phyloP scores from a whole-genome alignment of 2,888 invertebrate species.

The Choristoneura rosaceana region DNA sequence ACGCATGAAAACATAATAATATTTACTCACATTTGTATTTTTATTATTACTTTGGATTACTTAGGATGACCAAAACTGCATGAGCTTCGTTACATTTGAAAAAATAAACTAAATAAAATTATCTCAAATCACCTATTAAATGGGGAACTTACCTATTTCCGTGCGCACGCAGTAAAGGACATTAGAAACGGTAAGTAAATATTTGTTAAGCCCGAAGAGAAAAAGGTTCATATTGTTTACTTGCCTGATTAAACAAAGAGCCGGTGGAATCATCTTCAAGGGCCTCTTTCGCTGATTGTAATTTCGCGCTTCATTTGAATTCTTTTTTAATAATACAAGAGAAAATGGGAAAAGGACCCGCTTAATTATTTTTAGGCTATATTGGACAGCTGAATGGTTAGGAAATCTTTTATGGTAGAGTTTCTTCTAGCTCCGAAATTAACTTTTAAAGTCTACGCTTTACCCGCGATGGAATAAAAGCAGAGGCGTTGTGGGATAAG shows the following conservation, averaged over 20 bases:
- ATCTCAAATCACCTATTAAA: not conserved
- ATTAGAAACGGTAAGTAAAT: constrained; percentile 40
- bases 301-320: constrained; percentile 43
- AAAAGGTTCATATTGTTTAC: constrained; percentile 44
- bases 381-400: constrained; percentile 17
- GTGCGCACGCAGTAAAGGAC: constrained; percentile 23
- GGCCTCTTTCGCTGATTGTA: constrained; percentile 40
- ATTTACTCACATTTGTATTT: too few species aligned
- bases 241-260: constrained; percentile 45
- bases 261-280: constrained; percentile 41
- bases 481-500: too few species aligned
- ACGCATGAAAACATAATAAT: too few species aligned
- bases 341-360: constrained; percentile 20
- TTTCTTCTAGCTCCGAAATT: not conserved
- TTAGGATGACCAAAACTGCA: too few species aligned
- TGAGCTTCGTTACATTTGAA: too few species aligned
- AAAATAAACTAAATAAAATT: too few species aligned
- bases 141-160: constrained; percentile 24
- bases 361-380: constrained; percentile 23
- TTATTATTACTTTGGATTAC: too few species aligned
- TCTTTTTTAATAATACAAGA: constrained; percentile 36
- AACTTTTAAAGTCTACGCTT: not conserved
- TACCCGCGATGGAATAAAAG: not conserved
- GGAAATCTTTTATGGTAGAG: constrained; percentile 14
- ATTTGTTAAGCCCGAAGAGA: constrained; percentile 39